Base-by-base conservation (phyloP, 2,797 vertebrate genomes). In the Squalus acanthias region DNA sequence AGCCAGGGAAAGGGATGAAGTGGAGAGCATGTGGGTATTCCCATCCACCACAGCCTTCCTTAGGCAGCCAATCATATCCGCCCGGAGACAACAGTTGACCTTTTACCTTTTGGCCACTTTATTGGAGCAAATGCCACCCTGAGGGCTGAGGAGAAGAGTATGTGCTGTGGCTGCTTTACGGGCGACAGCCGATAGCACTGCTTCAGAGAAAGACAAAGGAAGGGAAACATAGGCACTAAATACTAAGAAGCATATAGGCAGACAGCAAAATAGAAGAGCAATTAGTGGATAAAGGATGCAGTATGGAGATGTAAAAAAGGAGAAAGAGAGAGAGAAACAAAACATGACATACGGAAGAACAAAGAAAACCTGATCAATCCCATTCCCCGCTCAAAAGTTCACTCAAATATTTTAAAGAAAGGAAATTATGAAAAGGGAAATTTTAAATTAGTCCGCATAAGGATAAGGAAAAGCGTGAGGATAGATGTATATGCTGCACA, bases 21-120 rank as follows among this genome's bases (percentile, higher is more conserved):
- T 97, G 97, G 96, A 97, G 97, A 98, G 98, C 97, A 96, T 97
- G 97, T 97, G 97, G 97, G 97, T 96, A 97, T 96, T 97, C 97
- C 96, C 96, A 97, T 97, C 98, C 97, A 97, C 97, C 96, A 96
- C 96, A 85, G 96, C 96, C 96, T 96, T 96, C 97, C 67, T 94
- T 97, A 97, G 97, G 97, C 97, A 97, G 97, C 97, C 96, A 97
- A 97, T 97, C 97, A 97, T 96, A 96, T 89, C 96, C 96, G 96
- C 97, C 97, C 96, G 94, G 82, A 17, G 96, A 96, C 97, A 97
- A 97, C 97, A 96, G 97, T 96, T 97, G 96, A 96, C 95, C 97
- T 96, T 88, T 96, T 97, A 96, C 97, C 97, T 97, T 97, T 97
- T 97, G 97, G 97, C 97, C 96, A 97, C 96, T 97, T 97, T 97